Evolutionary conservation across 1,140 invertebrate genomes (phyloP), one percentile per base, ranked within the genome.

Genomic region (Ganaspis sp.): DNA sequence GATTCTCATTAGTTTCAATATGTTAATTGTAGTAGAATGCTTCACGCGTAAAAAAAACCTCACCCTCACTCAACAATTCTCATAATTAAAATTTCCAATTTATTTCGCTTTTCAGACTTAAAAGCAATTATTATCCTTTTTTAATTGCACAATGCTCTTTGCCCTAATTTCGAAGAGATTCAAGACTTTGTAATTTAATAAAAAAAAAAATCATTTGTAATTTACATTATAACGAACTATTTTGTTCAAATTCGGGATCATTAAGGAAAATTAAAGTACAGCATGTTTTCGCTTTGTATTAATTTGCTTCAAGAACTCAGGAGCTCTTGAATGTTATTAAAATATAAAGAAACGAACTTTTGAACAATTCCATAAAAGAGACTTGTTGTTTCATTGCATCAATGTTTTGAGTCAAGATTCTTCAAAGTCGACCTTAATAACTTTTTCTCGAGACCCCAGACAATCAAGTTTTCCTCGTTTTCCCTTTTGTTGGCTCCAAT

Each of bases 1-100:
- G 58, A 64, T 64, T 64, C 58, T 64, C 58, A 64, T 64, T 64
- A 64, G 58, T 64, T 29, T 29, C 26, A n/a, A 64, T 64, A 29
- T 64, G 23, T 29, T 64, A 64, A 64, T 64, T 64, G 15, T 29
- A n/a, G 58, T 64, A 1, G 5, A 64, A 29, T 29, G 58, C 26
- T 64, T 64, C 23, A 64, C 58, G 23, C 23, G 58, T 64, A 29
- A 3, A 19, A 23, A 64, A n/a, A 64, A 64, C 26, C 23, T 64
- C 58, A 49, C 42, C 42, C n/a, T 45, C 8, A n/a, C 12, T 15
- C 45, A n/a, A 49, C 45, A 49, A 49, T 49, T 49, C 15, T 49
- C 45, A 17, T 49, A 49, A 49, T 49, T 49, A 49, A 49, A 49
- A 49, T 49, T 49, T 49, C 45, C 45, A 49, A n/a, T 49, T 49